Conservation (phyloP, 2,888 invertebrate species). For the Pachycephus smyrnensis region DNA sequence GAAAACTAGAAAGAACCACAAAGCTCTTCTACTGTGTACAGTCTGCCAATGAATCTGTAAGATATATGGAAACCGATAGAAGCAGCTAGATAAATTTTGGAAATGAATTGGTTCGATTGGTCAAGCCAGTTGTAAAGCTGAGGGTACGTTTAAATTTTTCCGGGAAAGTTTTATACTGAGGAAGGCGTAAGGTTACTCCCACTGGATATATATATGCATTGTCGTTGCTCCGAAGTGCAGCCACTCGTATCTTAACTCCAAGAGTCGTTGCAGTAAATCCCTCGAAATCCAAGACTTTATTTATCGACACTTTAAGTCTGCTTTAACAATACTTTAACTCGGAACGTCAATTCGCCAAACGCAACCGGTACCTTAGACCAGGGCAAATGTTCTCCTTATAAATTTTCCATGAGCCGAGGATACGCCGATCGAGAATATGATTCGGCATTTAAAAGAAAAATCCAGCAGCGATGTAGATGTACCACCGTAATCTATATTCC, state of each 20-base stretch:
- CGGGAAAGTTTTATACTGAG: neutral
- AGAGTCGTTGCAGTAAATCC: conserved; percentile 56
- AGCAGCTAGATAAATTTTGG: no score
- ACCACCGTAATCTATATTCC: no score
- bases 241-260: conserved; percentile 47
- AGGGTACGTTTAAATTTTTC: neutral
- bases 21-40: no score
- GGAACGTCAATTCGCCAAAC: conserved; percentile 34
- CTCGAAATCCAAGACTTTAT: conserved; percentile 52
- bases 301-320: conserved; percentile 56
- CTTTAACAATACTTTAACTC: conserved; percentile 49
- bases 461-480: no score
- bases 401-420: conserved; percentile 25
- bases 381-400: conserved; percentile 33
- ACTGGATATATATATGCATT: no score
- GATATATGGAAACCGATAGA: no score
- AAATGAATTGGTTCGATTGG: neutral
- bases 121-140: neutral
- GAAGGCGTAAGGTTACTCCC: neutral
- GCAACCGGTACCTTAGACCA: conserved; percentile 1
- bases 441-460: conserved; percentile 13
- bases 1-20: no score
- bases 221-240: neutral
- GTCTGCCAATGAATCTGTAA: no score
- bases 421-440: conserved; percentile 11